Evolutionary conservation across 2,888 invertebrate species (phyloP).

Genomic region (Standfussiana lucernea): DNA sequence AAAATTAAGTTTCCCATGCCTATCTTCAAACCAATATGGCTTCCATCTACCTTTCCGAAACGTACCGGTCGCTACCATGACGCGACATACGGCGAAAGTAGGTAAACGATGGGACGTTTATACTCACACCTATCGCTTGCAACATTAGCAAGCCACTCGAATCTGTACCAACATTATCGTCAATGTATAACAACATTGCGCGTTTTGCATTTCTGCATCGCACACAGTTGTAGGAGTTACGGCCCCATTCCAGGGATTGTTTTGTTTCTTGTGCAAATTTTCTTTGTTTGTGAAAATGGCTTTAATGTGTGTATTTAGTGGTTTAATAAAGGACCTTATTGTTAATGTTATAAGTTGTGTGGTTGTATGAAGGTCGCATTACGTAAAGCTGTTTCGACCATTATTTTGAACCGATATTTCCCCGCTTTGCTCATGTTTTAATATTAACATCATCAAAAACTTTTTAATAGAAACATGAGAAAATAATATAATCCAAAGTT

Average conservation of each 20-base stretch:
- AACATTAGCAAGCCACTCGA: conserved; percentile 43
- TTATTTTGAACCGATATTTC: conserved; percentile 1
- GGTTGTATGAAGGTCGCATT: conserved; percentile 21
- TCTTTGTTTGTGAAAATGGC: conserved; percentile 64
- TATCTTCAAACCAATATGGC: conserved; percentile 78
- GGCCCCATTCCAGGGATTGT: conserved; percentile 57
- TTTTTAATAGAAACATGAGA: conserved; percentile 22
- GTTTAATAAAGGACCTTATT: conserved; percentile 60
- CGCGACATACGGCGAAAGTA: conserved; percentile 23
- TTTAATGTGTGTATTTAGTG: conserved; percentile 63
- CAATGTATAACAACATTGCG: conserved; percentile 58
- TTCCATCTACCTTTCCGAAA: conserved; percentile 51
- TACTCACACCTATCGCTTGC: conserved; percentile 66
- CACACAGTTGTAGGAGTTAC: conserved; percentile 50
- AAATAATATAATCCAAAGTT: conserved; percentile 16
- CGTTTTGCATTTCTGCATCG: conserved; percentile 39
- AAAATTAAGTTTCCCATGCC: conserved; percentile 78
- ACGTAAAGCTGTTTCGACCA: conserved; percentile 3
- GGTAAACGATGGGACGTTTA: conserved; percentile 60
- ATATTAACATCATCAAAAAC: conserved; percentile 12
- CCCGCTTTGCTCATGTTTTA: neutral
- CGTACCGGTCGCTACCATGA: conserved; percentile 36
- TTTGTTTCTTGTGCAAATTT: conserved; percentile 68
- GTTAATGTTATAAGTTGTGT: conserved; percentile 52
- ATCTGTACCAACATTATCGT: conserved; percentile 46